Base-by-base conservation (phyloP, 2,888 invertebrate genomes). In the Hylaea fasciaria region DNA sequence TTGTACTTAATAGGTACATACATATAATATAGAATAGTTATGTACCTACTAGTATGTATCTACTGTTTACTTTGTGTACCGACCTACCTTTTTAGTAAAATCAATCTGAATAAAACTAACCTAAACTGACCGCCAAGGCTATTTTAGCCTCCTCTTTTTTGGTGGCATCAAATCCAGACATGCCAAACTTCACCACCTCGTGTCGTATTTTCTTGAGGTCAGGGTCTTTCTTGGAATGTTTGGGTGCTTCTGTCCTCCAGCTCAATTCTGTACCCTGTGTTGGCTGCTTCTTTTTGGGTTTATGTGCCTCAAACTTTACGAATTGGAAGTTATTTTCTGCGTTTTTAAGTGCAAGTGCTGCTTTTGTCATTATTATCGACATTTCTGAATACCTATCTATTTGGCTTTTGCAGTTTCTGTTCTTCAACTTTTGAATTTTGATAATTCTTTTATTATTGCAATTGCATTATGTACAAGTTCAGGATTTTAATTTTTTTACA, bases 121-220 rank as follows among this genome's bases (percentile, higher is more conserved):
- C 98, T 77, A 98, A 93, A 82, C 95, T 96, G 35, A 98, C 93
- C 0, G 96, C 95, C 13, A 96, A 85, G 4, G 95, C 95, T 44
- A 96, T 93, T 91, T 96, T 96, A n/a, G 96, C 96, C 81, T 96
- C 94, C 72, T 95, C 94, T 74, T 96, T 96, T 76, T 95, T 95
- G 10, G 93, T 89, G 2, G 94, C 90, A 57, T 94, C 93, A 56
- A 97, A 94, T 53, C 96, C 97, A 28, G 94, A 94, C 88, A 96
- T 95, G 35, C 97, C 97, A 83, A 97, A 96, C 77, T 96, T 97
- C 8, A 96, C 94, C 4, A 98, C 94, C 80, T 98, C 98, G 83
- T 95, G 95, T 52, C 96, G 93, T 0, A 96, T 95, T 74, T 93
- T 94, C 72, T 96, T 96, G 73, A 98, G 94, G 71, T 96, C 95